Evolutionary conservation across 2,797 vertebrate genomes (phyloP).

Genomic region (Pangasius djambal): DNA sequence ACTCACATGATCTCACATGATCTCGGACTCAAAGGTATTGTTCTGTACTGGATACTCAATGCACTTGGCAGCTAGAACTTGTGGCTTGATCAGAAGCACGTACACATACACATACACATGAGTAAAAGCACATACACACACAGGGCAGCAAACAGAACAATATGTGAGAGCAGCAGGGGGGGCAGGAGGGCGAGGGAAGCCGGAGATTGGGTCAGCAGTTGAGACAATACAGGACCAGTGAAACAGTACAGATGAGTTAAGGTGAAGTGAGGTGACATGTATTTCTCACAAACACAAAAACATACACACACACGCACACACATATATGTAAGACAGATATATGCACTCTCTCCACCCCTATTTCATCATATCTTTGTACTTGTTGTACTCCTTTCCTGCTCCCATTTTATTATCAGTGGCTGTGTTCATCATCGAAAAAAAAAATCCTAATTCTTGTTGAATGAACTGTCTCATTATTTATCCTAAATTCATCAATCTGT

Average conservation of each 20-base stretch:
- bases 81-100: conserved; percentile 47
- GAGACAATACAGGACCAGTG: conserved; percentile 32
- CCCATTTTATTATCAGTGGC: background rate
- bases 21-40: conserved; percentile 21
- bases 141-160: conserved; percentile 53
- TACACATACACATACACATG: conserved; percentile 34
- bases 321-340: background rate
- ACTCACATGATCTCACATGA: conserved; percentile 32
- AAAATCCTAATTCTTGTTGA: background rate
- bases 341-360: background rate
- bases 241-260: conserved; percentile 30
- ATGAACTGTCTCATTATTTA: background rate
- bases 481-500: background rate
- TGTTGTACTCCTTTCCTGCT: background rate
- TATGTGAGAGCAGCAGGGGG: conserved; percentile 38
- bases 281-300: background rate
- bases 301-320: background rate
- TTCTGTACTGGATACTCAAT: conserved; percentile 27
- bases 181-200: conserved; percentile 20
- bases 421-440: background rate
- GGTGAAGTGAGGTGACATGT: conserved; percentile 17
- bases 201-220: conserved; percentile 42
- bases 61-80: conserved; percentile 41
- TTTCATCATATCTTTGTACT: background rate
- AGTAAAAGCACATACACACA: conserved; percentile 40